A percentile compares a stretch with the other conserved stretches of the same genome.
Evolutionary conservation across 1,140 invertebrate genomes (phyloP).

Genomic region (Drosophila saltans): DNA sequence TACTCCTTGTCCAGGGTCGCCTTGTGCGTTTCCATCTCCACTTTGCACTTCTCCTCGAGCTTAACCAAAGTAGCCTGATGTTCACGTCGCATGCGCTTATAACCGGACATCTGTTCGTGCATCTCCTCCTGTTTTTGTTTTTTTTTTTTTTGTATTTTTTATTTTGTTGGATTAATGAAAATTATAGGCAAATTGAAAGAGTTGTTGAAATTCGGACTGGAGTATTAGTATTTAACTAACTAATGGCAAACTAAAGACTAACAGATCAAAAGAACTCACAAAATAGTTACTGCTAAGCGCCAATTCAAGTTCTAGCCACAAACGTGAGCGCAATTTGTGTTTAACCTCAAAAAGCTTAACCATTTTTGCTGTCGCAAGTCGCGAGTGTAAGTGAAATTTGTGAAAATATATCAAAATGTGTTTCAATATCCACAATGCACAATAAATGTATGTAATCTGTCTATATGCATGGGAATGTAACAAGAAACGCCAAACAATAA

Average conservation of each 20-base stretch:
- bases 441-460: conserved; percentile 3
- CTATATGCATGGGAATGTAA: background rate
- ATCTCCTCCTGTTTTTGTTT: conserved; percentile 90
- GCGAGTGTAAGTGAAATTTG: background rate
- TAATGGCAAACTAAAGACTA: conserved; percentile 13
- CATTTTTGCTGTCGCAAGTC: conserved; percentile 4
- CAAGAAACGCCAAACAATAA: conserved; percentile 1
- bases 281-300: conserved; percentile 19
- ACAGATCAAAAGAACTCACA: conserved; percentile 7
- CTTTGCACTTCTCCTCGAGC: conserved; percentile 97
- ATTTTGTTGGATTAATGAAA: background rate
- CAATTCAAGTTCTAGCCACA: conserved; percentile 18
- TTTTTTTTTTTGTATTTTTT: background rate
- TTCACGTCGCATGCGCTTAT: conserved; percentile 98
- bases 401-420: background rate
- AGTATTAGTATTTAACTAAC: conserved; percentile 6
- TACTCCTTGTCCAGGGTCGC: conserved; percentile 98
- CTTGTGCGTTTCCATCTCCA: conserved; percentile 98
- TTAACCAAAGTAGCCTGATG: conserved; percentile 97
- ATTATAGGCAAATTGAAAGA: conserved; percentile 6
- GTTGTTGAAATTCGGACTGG: conserved; percentile 6
- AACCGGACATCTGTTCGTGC: conserved; percentile 99
- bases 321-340: conserved; percentile 19
- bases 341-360: conserved; percentile 23
- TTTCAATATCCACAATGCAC: background rate